phyloP scores from a whole-genome alignment of 2,113 vertebrate species.

The Puma concolor region DNA sequence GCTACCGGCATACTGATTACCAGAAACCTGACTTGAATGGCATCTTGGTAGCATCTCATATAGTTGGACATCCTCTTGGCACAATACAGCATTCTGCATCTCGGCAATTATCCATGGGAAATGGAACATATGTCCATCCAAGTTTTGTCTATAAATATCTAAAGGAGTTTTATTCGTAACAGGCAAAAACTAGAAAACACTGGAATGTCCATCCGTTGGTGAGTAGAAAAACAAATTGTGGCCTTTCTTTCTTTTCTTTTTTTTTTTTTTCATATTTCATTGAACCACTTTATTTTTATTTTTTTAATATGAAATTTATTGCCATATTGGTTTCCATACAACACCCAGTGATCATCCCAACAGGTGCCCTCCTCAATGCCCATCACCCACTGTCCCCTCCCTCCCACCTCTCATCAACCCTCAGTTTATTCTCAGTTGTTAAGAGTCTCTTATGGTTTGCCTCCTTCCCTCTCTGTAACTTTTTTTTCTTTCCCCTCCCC shows the following conservation, averaged over 20 bases:
- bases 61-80: accelerated
- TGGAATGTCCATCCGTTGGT: neutral
- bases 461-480: no score
- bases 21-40: neutral
- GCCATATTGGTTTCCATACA: no score
- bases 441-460: no score
- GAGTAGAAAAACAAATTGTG: neutral
- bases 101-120: neutral
- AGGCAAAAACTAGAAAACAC: neutral
- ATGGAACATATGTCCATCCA: neutral
- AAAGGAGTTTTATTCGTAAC: neutral
- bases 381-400: no score
- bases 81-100: accelerated
- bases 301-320: no score
- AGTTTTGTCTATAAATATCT: neutral
- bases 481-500: no score
- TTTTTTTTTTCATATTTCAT: no score
- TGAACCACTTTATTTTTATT: no score
- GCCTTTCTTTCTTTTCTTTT: neutral
- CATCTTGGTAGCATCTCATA: neutral
- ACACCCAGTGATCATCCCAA: no score
- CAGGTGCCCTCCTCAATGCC: no score
- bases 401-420: no score
- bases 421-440: no score
- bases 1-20: accelerated